Evolutionary conservation across 2,888 invertebrate genomes (phyloP), one percentile per base, ranked within the genome.

Genomic region (Petrophora chlorosata): DNA sequence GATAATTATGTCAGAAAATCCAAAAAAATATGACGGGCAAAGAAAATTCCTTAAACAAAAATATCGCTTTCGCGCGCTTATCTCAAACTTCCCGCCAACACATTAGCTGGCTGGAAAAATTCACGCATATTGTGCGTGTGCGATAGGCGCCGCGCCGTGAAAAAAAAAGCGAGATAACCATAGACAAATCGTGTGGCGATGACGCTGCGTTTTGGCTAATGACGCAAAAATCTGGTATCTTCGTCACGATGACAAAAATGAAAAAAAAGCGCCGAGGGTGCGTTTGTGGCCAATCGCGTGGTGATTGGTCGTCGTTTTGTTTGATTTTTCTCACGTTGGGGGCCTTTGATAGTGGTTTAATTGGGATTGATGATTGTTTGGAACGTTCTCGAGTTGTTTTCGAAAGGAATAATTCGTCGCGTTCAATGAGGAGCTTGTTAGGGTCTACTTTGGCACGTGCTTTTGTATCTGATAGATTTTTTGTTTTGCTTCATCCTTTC

Each of bases 181-280:
- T 70, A 87, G 89, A 90, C 87, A 87, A 88, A 90, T 90, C 89
- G 88, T 81, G 83, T 62, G 69, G 53, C 67, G 61, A 76, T 90
- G 90, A 89, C 87, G 73, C 53, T 59, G 88, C 90, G 73, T 47
- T 67, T 50, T 49, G 71, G 70, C 78, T 90, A 90, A 90, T 89
- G 89, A 89, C 85, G 85, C 77, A 83, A 85, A 81, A 81, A 79
- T 82, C 79, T 76, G 73, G 67, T 77, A 76, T 79, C 80, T 77
- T 67, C 75, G 78, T 79, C 79, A 77, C 65, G 70, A 71, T 78
- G 81, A 76, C 76, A 76, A 76, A 73, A 71, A 73, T 67, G 70
- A 72, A 81, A 82, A 73, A 74, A 76, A 73, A 28, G 48, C n/a
- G 41, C 22, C 43, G 41, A 22, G 30, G 46, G 58, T 34, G 48